Evolutionary conservation across 2,888 invertebrate genomes (phyloP).

Genomic region (Drosophila algonquin): DNA sequence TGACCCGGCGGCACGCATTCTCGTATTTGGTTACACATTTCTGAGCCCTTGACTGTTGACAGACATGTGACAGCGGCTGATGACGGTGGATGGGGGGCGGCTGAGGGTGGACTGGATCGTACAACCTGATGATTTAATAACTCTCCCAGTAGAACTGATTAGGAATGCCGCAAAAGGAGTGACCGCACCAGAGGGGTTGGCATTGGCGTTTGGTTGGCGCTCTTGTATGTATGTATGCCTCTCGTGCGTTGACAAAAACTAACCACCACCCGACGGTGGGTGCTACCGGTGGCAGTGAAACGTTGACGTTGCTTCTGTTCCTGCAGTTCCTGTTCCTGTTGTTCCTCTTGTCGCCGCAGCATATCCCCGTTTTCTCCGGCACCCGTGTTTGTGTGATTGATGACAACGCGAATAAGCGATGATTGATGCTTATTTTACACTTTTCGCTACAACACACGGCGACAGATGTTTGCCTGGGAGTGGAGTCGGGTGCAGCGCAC

Average conservation of each 20-base stretch:
- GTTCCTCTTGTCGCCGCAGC: constrained; percentile 59
- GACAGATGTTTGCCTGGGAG: constrained; percentile 76
- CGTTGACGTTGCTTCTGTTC: constrained; percentile 32
- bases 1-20: no score
- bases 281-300: constrained; percentile 30
- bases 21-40: constrained; percentile 35
- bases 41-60: constrained; percentile 61
- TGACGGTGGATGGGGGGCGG: neutral
- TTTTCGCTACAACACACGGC: constrained; percentile 79
- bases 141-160: constrained; percentile 57
- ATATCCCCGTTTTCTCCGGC: constrained; percentile 14
- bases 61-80: constrained; percentile 66
- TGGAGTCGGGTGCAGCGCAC: constrained; percentile 26
- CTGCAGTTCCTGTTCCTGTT: constrained; percentile 38
- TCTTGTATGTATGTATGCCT: neutral
- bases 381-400: constrained; percentile 73
- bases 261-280: constrained; percentile 50
- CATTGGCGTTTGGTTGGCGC: neutral
- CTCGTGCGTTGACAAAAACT: constrained; percentile 35
- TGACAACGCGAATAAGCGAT: constrained; percentile 83
- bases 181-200: neutral
- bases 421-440: constrained; percentile 83
- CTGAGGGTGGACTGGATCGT: constrained; percentile 52
- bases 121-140: constrained; percentile 77
- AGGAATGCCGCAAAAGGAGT: constrained; percentile 22